phyloP scores from a whole-genome alignment of 2,888 invertebrate species.

The Atethmia centrago region DNA sequence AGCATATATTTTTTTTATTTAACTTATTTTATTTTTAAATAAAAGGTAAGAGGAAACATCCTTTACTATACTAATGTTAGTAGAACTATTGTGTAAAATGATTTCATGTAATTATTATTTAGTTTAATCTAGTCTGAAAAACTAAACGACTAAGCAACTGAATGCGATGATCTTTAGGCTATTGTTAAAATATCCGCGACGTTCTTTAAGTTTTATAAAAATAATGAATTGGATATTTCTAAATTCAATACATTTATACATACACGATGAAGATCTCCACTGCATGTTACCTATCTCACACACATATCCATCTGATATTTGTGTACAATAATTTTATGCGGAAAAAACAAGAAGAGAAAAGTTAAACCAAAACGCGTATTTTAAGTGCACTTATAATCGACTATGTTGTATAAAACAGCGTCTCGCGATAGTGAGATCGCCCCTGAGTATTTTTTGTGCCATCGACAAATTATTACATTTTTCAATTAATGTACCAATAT shows the following conservation, averaged over 20 bases:
- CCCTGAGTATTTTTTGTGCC: background rate
- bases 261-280: background rate
- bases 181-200: background rate
- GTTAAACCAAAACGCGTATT: background rate
- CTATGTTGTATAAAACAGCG: background rate
- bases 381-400: constrained; percentile 29
- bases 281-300: background rate
- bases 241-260: background rate
- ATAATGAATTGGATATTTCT: background rate
- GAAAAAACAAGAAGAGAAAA: background rate
- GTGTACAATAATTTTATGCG: background rate
- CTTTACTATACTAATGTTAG: background rate
- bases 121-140: constrained; percentile 30
- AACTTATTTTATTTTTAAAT: background rate
- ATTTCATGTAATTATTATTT: constrained; percentile 1
- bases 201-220: background rate
- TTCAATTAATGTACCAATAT: background rate
- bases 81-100: constrained; percentile 12
- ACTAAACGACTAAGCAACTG: too few relatives aligned
- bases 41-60: constrained; percentile 1
- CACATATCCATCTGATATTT: background rate
- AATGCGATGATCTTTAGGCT: background rate
- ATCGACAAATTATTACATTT: background rate
- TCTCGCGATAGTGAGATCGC: background rate
- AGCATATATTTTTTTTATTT: constrained; percentile 8